phyloP scores from a whole-genome alignment of 2,888 invertebrate species.

The Zeuzera pyrina region DNA sequence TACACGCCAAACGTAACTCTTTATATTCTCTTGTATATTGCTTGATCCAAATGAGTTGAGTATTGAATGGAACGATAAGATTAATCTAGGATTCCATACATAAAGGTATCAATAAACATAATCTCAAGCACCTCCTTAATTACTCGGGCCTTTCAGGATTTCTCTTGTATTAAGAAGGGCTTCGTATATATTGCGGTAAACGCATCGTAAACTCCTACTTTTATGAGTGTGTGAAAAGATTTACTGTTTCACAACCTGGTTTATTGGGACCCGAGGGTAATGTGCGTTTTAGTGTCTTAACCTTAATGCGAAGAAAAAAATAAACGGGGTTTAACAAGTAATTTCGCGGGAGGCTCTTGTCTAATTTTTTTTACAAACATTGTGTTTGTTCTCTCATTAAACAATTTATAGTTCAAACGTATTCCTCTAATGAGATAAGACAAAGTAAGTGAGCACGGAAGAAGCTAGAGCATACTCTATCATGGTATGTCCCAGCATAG shows the following conservation, averaged over 20 bases:
- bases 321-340: conserved; percentile 11
- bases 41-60: too few relatives aligned
- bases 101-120: conserved; percentile 24
- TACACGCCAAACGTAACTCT: too few relatives aligned
- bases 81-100: conserved; percentile 10
- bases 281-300: conserved; percentile 19
- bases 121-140: conserved; percentile 29
- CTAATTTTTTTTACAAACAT: too few relatives aligned
- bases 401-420: too few relatives aligned
- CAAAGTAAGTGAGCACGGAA: too few relatives aligned
- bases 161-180: conserved; percentile 26
- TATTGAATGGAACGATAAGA: conserved; percentile 7
- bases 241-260: conserved; percentile 27
- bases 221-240: conserved; percentile 39
- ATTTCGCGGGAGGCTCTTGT: too few relatives aligned
- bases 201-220: conserved; percentile 38
- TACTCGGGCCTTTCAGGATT: conserved; percentile 16
- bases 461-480: too few relatives aligned
- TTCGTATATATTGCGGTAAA: conserved; percentile 30
- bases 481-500: too few relatives aligned
- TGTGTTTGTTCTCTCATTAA: too few relatives aligned
- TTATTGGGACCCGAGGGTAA: conserved; percentile 21
- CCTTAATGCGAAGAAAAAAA: conserved; percentile 16
- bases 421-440: too few relatives aligned
- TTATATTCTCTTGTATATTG: too few relatives aligned